Evolutionary conservation across 2,797 vertebrate species (phyloP), one percentile per base, ranked within the genome.

Genomic region (Rhinogobio ventralis): DNA sequence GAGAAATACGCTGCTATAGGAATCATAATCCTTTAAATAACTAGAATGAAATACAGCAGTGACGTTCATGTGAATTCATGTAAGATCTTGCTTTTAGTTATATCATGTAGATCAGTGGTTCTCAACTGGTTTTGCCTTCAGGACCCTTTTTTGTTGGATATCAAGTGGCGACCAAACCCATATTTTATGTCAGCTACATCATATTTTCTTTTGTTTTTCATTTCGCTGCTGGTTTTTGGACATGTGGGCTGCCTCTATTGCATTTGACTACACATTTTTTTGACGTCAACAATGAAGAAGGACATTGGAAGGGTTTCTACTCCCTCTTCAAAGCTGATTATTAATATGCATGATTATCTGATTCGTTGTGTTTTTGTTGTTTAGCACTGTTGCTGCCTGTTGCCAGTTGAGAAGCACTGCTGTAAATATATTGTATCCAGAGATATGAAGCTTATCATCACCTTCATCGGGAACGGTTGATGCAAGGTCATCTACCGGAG

Each of bases 151-250:
- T 28, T 3, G 17, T 9, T 55, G 60, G 33, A 42, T 42, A 66
- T 76, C 62, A 42, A 83, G 30, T 83, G 11, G 28, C 20, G n/a
- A 17, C n/a, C 74, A 46, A 46, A 84, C 82, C 82, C 39, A 1
- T 84, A 69, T 84, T 69, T 77, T 17, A 45, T 60, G 5, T 69
- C 39, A 28, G 6, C 36, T n/a, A 5, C 25, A 4, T 69, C 73
- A 2, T 33, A n/a, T 33, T 60, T 30, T 60, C 46, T 19, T 66
- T 45, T 55, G 25, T 46, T 78, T 25, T 13, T 39, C 8, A 2
- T 73, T 25, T 10, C 55, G 33, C 76, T 77, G 39, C 42, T 69
- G 82, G 73, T 84, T 57, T 49, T 57, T n/a, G 3, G 51, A 23
- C 28, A 76, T 83, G 72, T 76, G 82, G 62, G 82, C 51, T 7